Base-by-base conservation (phyloP, 2,888 invertebrate species). In the Nymphalis urticae region DNA sequence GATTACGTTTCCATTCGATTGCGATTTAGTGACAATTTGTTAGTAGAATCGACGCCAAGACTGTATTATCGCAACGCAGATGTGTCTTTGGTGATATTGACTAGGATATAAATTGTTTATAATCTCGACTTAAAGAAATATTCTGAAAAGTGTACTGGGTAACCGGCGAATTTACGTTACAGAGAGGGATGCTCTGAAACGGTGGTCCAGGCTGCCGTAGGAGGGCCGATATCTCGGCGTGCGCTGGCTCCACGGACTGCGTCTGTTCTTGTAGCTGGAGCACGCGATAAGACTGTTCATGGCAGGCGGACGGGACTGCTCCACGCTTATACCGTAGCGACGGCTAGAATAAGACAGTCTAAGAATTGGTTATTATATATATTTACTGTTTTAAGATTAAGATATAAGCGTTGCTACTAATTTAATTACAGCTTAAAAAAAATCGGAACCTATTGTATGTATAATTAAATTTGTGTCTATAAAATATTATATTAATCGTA, bases 211-310 rank as follows among this genome's bases (percentile, higher is more conserved):
- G 73, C 91, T 91, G 66, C 92, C 91, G 74, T 90, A 91, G 0
- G 88, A 81, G 48, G 91, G 91, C 0, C 87, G 74, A 82, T 92
- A 91, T 21, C 85, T 82, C 0, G 89, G 88, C 1, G 87, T 87
- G 67, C 91, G 87, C 73, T 89, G 90, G 48, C 85, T 86, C 92
- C 93, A 93, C 0, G 92, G 92, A 62, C 88, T 87, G n/a, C 89
- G 82, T 0, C 92, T 93, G 85, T 95, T 96, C 83, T 96, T 95
- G 90, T 95, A 96, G 85, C 96, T 96, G 84, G 95, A 96, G 89
- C 96, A 96, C 0, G 95, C 95, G 71, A 96, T 95, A 70, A 96
- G 89, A 69, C 95, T 96, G 88, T 95, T 95, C 95, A 95, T 95
- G 62, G 94, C 95, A n/a, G 94, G 94, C 0, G 95, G 95, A 50